phyloP scores from a whole-genome alignment of 2,113 vertebrate genomes.

The Tragulus kanchil region DNA sequence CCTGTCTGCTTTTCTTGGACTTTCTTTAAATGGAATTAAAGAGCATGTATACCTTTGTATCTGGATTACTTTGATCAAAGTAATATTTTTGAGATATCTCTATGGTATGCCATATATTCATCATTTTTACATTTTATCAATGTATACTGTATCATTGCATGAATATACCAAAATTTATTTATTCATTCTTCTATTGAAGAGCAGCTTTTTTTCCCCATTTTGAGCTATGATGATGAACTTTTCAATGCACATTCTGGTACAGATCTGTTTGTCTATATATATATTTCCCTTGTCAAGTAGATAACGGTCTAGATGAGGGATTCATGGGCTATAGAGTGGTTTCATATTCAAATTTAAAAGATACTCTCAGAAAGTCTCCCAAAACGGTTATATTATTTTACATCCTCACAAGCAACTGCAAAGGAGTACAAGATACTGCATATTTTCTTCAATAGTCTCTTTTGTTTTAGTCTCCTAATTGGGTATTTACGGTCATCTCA shows the following conservation, averaged over 20 bases:
- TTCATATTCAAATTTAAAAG: slow-evolving; percentile 9
- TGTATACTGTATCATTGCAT: background rate
- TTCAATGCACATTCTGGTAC: background rate
- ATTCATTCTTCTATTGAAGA: background rate
- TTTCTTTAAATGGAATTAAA: background rate
- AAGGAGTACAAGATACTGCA: background rate
- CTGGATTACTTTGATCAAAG: background rate
- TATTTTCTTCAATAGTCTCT: background rate
- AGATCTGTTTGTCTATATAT: background rate
- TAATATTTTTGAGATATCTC: background rate
- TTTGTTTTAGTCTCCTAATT: background rate
- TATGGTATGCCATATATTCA: background rate
- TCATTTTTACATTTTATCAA: background rate
- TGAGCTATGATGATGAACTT: background rate
- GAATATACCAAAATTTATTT: background rate
- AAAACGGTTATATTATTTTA: background rate
- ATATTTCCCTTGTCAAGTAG: background rate
- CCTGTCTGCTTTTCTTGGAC: background rate
- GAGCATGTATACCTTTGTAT: background rate
- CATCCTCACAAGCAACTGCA: background rate
- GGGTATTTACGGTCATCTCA: background rate
- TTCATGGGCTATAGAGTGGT: background rate
- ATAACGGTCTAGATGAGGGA: background rate
- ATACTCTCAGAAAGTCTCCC: background rate
- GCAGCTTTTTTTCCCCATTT: background rate